Percentiles rank a stretch among this genome's conserved stretches.
These are phyloP conservation scores for Excalfactoria chinensis DNA, from an alignment of 2,113 vertebrate genomes.

Conservation along the genomic window DNA sequence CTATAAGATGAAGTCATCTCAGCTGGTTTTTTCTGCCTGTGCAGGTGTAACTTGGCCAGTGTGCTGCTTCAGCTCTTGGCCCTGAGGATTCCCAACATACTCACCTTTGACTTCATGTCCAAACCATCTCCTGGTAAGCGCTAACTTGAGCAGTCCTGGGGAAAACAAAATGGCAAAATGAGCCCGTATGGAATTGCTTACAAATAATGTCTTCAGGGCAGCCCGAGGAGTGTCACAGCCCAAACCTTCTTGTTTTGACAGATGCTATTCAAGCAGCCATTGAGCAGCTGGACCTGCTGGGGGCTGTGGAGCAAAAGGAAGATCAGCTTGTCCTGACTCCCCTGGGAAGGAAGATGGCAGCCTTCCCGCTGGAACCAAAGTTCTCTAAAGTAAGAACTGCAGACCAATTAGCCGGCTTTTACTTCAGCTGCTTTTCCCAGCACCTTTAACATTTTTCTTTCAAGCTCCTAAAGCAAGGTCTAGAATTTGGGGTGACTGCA, in stretches of 20 bases:
- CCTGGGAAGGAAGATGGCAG: slow-evolving; percentile 94
- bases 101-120: slow-evolving; percentile 97
- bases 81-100: slow-evolving; percentile 89
- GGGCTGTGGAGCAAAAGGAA: slow-evolving; percentile 87
- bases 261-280: slow-evolving; percentile 88
- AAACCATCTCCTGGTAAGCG: slow-evolving; percentile 92
- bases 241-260: slow-evolving; percentile 51
- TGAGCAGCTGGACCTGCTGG: slow-evolving; percentile 90
- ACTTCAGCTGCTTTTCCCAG: fast-evolving
- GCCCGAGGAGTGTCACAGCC: neutral
- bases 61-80: slow-evolving; percentile 95
- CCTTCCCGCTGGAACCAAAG: slow-evolving; percentile 93
- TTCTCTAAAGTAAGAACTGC: slow-evolving; percentile 89
- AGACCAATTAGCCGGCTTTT: neutral
- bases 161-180: neutral
- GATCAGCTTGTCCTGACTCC: slow-evolving; percentile 85
- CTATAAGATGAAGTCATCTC: neutral
- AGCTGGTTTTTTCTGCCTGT: neutral
- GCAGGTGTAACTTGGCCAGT: slow-evolving; percentile 91
- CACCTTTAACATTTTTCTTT: neutral
- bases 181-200: neutral
- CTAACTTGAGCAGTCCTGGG: neutral
- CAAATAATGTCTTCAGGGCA: neutral
- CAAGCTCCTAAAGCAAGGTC: neutral
- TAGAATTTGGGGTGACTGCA: neutral